Base-by-base conservation (phyloP, 2,797 vertebrate genomes). In the Chaetodon trifasciatus region DNA sequence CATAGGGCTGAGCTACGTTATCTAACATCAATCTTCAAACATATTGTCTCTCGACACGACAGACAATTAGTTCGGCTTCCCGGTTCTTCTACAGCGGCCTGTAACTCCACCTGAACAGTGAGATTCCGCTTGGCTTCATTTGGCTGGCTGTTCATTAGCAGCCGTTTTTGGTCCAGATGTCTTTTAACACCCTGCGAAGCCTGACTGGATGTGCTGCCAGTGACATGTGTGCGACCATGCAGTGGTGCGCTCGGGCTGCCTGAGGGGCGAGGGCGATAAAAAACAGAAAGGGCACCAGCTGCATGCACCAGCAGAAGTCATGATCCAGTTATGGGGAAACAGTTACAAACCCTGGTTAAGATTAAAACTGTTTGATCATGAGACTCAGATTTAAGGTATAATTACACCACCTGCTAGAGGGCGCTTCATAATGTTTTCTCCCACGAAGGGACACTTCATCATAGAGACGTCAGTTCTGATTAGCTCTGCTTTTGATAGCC, bases 31-130 rank as follows among this genome's bases (percentile, higher is more conserved):
- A 70, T 79, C 53, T 67, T 44, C 8, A 57, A 53, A 47, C n/a
- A 28, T 56, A 40, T 47, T 83, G 64, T 56, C 70, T 67, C 60
- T 55, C 42, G 84, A 35, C 42, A 73, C 78, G 46, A 78, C 44
- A 53, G 47, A 19, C 17, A 64, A 61, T 83, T 75, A 75, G 28
- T 70, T 78, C 16, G 65, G 66, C 19, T 35, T 46, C 19, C 32
- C 32, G 35, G 40, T 68, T 74, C 44, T 55, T 13, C 44, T 24
- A n/a, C 40, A 24, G 57, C 3, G 71, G 37, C 56, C 57, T 53
- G n/a, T 24, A 47, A 28, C 53, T 69, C 8, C 5, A 75, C 46
- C 61, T 74, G 66, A n/a, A 57, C 0, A 0, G 12, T n/a, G 53
- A 77, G 4, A 35, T 57, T 75, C 28, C 19, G 32, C 57, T 50